phyloP scores from a whole-genome alignment of 2,888 invertebrate species.

The Melanophora roralis region DNA sequence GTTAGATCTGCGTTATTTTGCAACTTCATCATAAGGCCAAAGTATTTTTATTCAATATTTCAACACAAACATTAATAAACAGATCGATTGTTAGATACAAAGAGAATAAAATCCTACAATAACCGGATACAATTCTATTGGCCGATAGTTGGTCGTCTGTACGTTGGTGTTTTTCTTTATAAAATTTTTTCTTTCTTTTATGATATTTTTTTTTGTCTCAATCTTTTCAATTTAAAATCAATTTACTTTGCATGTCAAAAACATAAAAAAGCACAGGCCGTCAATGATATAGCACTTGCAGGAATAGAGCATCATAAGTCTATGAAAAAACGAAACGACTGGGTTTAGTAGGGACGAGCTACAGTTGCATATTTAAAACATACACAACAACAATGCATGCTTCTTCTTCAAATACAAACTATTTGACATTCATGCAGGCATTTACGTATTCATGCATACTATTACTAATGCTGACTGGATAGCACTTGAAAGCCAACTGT shows the following conservation, averaged over 20 bases:
- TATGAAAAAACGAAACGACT: not conserved
- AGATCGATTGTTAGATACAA: not conserved
- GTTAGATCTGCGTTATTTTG: not conserved
- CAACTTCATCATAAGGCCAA: slow-evolving; percentile 1
- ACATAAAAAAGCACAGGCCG: slow-evolving; percentile 55
- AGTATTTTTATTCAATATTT: slow-evolving; percentile 26
- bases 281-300: slow-evolving; percentile 56
- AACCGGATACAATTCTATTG: slow-evolving; percentile 49
- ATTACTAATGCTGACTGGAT: not conserved
- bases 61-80: slow-evolving; percentile 33
- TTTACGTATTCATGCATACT: not conserved
- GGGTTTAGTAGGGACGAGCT: not conserved
- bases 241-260: slow-evolving; percentile 66
- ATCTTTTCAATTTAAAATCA: slow-evolving; percentile 70
- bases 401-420: not conserved
- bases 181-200: not conserved
- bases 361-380: slow-evolving; percentile 9
- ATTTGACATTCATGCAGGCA: slow-evolving; percentile 10
- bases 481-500: not conserved
- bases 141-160: too few species aligned
- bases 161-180: slow-evolving; percentile 12
- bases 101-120: not conserved
- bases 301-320: slow-evolving; percentile 38
- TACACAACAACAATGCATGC: not conserved
- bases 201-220: not conserved